Evolutionary conservation across 2,888 invertebrate species (phyloP), one percentile per base, ranked within the genome.

Genomic region (Dioctria rufipes): DNA sequence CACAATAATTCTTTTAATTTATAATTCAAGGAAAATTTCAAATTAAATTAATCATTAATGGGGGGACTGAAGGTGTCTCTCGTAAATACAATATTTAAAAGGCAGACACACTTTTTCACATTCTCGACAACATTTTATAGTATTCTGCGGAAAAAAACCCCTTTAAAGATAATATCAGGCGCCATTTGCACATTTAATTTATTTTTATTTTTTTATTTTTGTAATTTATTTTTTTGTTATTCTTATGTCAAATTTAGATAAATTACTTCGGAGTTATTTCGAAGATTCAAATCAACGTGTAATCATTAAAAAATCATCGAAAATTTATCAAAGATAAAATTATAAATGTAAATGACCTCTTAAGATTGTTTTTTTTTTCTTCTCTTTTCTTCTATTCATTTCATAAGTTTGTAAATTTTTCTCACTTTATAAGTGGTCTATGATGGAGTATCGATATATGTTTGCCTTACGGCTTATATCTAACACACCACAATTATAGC

Each of bases 101-200:
- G 25, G 25, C 25, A 25, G 25, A 25, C 25, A 25, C 25, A 25
- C 25, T 25, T 25, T 25, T 25, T 25, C 25, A 25, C 25, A 25
- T 25, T 25, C 25, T 25, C 25, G 25, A 25, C 25, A 25, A 25
- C 1, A 25, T 25, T 25, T 25, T 25, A 25, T 25, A 25, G 25
- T 25, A 25, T 25, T 25, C 25, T 25, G 25, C 25, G 25, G 25
- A 25, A 25, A 25, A 25, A 25, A 25, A 25, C 25, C 25, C 25
- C 2, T 2, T 54, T 4, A 11, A 11, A 54, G 54, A 54, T 54
- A 54, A 11, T 11, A 11, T 54, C 54, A 11, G n/a, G 54, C 11
- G 54, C 54, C 54, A 54, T 54, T 54, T 54, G 54, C 54, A 54
- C 54, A 3, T 54, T 54, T 54, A 54, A 54, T 54, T 54, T 25